Base-by-base conservation (phyloP, 2,113 vertebrate species). In the Sander lucioperca region DNA sequence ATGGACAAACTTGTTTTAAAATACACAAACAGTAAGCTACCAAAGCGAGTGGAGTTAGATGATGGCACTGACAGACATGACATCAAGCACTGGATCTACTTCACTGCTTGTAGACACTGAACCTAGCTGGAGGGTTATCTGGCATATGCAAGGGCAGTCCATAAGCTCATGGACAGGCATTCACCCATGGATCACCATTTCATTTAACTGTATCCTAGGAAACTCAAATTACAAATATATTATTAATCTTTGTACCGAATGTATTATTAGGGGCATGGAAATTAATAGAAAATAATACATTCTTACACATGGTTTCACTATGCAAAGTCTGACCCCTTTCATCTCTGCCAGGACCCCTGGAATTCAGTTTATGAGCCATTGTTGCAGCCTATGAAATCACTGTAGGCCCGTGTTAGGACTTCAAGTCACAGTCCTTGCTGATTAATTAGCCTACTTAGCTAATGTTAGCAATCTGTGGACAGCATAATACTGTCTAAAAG, bases 401-500 rank as follows among this genome's bases (percentile, higher is more conserved):
- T 70, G 65, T 18, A 91, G 90, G 90, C 92, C 92, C 50, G 50
- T 69, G 86, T 78, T 18, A 43, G 62, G 75, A 79, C 88, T 67
- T 47, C 57, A 63, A 65, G 70, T 80, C 73, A 57, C 80, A 79
- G 73, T 83, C 48, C 63, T 78, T 39, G 43, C 70, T 81, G 79
- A 67, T 74, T 54, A 72, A 86, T 81, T 79, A 83, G 74, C 86
- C 68, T 74, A 19, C 43, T 80, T 64, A 36, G 82, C 77, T 72
- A 47, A 64, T 68, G 74, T 77, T 75, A 76, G 62, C 64, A 51
- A 48, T 86, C 21, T 50, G 25, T 9, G n/a, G 18, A 0, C 19
- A 43, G 21, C 65, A n/a, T 11, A 14, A 58, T 11, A 33, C 21
- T 2, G 36, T 58, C 3, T 16, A 4, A 71, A 33, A 5, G 64